These are phyloP conservation scores for Polyploca ridens DNA, from an alignment of 2,888 invertebrate species.

Conservation along the genomic window DNA sequence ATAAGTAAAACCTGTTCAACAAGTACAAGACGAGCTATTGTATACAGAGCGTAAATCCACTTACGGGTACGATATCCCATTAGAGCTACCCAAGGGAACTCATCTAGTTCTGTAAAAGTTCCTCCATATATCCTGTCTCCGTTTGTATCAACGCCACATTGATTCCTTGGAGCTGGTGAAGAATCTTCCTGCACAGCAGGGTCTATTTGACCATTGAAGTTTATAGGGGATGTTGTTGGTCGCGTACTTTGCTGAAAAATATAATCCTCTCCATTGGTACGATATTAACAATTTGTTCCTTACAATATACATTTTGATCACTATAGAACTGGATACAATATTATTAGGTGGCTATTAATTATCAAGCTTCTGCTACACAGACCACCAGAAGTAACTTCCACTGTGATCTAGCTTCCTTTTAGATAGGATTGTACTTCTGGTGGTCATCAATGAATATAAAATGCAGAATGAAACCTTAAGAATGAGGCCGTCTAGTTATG, in stretches of 20 bases:
- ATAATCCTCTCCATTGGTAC: background rate
- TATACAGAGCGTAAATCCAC: slow-evolving; percentile 29
- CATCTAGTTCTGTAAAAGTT: slow-evolving; percentile 85
- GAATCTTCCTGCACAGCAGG: slow-evolving; percentile 57
- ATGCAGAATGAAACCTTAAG: background rate
- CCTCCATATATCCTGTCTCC: slow-evolving; percentile 87
- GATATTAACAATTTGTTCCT: too few relatives aligned
- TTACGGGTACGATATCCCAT: slow-evolving; percentile 83
- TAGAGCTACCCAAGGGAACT: slow-evolving; percentile 87
- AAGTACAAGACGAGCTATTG: background rate
- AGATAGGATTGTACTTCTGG: too few relatives aligned
- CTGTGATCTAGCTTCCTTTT: too few relatives aligned
- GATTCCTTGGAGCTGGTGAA: slow-evolving; percentile 52
- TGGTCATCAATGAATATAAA: background rate
- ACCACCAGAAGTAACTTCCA: background rate
- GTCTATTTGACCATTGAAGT: slow-evolving; percentile 31
- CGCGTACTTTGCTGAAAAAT: slow-evolving; percentile 33
- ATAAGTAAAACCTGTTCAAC: background rate
- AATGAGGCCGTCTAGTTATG: background rate
- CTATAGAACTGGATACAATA: background rate
- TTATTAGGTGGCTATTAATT: background rate
- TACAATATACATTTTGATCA: too few relatives aligned
- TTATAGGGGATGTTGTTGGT: slow-evolving; percentile 28
- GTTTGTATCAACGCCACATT: slow-evolving; percentile 83
- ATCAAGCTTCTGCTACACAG: background rate